A percentile compares a stretch with the other conserved stretches of the same genome.
phyloP scores from a whole-genome alignment of 2,888 invertebrate species.

The Leucoma salicis region DNA sequence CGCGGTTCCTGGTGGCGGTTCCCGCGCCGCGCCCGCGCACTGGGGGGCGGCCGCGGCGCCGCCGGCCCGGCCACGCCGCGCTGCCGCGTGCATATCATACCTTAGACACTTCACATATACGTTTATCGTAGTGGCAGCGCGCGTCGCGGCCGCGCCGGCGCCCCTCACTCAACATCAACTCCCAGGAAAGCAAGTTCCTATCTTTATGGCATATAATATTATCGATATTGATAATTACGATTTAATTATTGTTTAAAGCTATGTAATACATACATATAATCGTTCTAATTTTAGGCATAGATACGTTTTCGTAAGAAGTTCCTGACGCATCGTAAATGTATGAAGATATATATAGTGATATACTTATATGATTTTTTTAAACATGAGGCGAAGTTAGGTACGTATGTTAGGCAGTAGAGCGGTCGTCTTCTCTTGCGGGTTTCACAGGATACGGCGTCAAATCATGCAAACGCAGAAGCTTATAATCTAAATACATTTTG shows the following conservation, averaged over 20 bases:
- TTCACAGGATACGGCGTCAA: slow-evolving; percentile 38
- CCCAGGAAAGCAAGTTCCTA: slow-evolving; percentile 84
- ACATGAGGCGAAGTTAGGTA: slow-evolving; percentile 80
- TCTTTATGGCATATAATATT: slow-evolving; percentile 84
- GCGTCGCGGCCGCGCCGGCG: slow-evolving; percentile 71
- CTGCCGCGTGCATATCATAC: slow-evolving; percentile 79
- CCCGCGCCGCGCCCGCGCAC: slow-evolving; percentile 72
- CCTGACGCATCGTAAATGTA: slow-evolving; percentile 82
- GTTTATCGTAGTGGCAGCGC: slow-evolving; percentile 75
- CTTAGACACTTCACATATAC: slow-evolving; percentile 81
- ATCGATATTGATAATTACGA: slow-evolving; percentile 83
- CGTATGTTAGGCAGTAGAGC: slow-evolving; percentile 81
- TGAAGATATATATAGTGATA: slow-evolving; percentile 81
- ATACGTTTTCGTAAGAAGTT: slow-evolving; percentile 83
- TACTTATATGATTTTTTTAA: slow-evolving; percentile 82
- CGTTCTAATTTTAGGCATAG: slow-evolving; percentile 83
- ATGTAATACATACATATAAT: slow-evolving; percentile 84
- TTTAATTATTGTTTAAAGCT: slow-evolving; percentile 84
- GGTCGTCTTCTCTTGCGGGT: slow-evolving; percentile 75
- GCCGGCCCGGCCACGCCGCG: slow-evolving; percentile 60
- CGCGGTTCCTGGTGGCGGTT: slow-evolving; percentile 37
- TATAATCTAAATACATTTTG: slow-evolving; percentile 23
- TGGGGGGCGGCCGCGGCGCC: slow-evolving; percentile 77
- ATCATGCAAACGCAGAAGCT: slow-evolving; percentile 33
- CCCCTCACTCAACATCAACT: slow-evolving; percentile 72